These are phyloP conservation scores for Macrosiphum euphorbiae DNA, from an alignment of 2,888 invertebrate species.

Conservation along the genomic window DNA sequence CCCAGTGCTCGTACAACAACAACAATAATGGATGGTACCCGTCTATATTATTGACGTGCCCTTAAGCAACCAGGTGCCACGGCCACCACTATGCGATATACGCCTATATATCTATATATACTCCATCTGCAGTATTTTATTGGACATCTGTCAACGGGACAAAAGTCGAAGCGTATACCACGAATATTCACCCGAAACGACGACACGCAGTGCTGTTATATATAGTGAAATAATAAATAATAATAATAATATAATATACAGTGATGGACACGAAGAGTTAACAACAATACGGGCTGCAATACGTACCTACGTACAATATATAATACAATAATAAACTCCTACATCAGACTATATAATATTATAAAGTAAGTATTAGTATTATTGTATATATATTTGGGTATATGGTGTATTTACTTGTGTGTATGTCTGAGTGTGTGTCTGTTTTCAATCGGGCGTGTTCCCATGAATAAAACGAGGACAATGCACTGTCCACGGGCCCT, in stretches of 20 bases:
- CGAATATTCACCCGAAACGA: background rate
- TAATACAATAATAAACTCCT: background rate
- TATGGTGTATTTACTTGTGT: background rate
- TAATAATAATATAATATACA: background rate
- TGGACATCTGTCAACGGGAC: constrained; percentile 47
- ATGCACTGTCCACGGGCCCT: constrained; percentile 33
- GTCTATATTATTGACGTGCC: constrained; percentile 7
- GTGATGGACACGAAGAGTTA: constrained; percentile 20
- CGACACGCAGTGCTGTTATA: background rate
- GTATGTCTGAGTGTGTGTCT: background rate
- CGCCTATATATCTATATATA: background rate
- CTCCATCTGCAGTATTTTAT: constrained; percentile 14
- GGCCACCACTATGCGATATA: background rate
- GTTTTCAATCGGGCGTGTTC: constrained; percentile 44
- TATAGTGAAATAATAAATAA: constrained; percentile 24
- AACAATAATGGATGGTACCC: background rate
- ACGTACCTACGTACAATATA: background rate
- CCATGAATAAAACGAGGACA: constrained; percentile 45
- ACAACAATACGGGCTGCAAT: background rate
- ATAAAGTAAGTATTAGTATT: background rate
- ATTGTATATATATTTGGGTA: background rate
- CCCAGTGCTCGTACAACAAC: background rate
- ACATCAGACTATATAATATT: background rate
- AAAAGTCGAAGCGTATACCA: background rate
- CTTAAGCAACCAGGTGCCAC: constrained; percentile 30